Conservation (phyloP, 2,888 invertebrate species). For the Parnassius smintheus region DNA sequence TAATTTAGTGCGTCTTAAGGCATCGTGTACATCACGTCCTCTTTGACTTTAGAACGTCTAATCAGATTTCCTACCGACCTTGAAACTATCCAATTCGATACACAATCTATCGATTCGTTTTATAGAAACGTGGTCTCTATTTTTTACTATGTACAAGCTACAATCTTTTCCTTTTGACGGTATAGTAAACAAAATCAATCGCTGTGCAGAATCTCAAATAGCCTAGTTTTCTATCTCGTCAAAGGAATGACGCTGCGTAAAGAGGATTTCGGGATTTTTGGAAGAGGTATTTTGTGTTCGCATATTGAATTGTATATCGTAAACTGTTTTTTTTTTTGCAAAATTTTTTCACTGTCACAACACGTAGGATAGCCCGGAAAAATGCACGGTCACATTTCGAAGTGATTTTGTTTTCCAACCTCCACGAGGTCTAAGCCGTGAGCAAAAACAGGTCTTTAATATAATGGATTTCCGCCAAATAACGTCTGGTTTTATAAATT, state of each 20-base stretch:
- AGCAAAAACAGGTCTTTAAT: too few species aligned
- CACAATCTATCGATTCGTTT: background rate
- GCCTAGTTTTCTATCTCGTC: conserved; percentile 1
- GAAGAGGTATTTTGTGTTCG: background rate
- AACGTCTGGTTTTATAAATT: too few species aligned
- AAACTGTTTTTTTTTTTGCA: background rate
- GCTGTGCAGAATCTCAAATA: conserved; percentile 4
- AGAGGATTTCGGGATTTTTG: conserved; percentile 17
- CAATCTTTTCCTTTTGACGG: conserved; percentile 2
- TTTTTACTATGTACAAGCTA: background rate
- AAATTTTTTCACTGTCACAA: too few species aligned
- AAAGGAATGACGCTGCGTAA: conserved; percentile 8
- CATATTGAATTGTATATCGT: background rate
- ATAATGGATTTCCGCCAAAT: too few species aligned
- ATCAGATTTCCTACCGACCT: background rate
- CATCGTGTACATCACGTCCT: background rate
- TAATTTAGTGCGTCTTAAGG: background rate
- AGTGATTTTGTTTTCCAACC: too few species aligned
- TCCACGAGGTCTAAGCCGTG: too few species aligned
- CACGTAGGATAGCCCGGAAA: too few species aligned
- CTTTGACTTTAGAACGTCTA: background rate
- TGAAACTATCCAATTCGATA: background rate
- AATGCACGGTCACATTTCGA: too few species aligned
- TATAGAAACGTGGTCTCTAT: background rate
- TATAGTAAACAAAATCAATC: conserved; percentile 7